Percentiles rank a stretch among this genome's conserved stretches.
Conservation (phyloP, 2,113 vertebrate genomes). For the Phocoena sinus region DNA sequence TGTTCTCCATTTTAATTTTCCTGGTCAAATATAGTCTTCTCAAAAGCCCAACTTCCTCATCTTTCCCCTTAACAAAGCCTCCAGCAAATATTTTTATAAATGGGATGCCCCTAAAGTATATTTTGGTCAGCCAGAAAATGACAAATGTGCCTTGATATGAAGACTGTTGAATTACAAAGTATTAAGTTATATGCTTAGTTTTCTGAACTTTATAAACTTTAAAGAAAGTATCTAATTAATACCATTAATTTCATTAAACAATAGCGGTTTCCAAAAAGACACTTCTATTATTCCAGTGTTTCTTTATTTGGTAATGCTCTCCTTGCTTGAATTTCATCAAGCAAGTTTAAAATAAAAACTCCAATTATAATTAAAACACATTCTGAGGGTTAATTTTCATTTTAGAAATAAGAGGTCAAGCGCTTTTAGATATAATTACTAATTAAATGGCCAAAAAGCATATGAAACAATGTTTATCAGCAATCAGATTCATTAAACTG, state of each 20-base stretch:
- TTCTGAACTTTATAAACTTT: slow-evolving; percentile 17
- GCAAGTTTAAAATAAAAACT: slow-evolving; percentile 27
- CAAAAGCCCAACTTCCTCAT: neutral
- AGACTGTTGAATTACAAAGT: neutral
- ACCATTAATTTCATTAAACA: neutral
- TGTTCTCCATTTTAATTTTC: slow-evolving; percentile 20
- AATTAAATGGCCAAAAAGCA: neutral
- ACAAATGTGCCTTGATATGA: neutral
- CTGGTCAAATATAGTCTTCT: neutral
- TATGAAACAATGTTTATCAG: neutral
- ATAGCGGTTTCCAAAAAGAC: neutral
- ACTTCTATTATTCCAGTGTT: neutral
- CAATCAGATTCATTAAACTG: neutral
- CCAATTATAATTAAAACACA: slow-evolving; percentile 18
- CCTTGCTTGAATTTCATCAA: neutral
- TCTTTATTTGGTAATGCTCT: slow-evolving; percentile 22
- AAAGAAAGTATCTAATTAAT: slow-evolving; percentile 8
- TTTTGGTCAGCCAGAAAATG: neutral
- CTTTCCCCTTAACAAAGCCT: neutral
- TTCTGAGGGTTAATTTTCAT: slow-evolving; percentile 2
- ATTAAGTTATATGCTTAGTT: neutral
- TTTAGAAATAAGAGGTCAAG: neutral
- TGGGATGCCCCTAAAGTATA: neutral
- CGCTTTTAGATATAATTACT: neutral
- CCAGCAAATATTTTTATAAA: slow-evolving; percentile 15